phyloP scores from a whole-genome alignment of 2,113 vertebrate species.

The Sceloporus tristichus region DNA sequence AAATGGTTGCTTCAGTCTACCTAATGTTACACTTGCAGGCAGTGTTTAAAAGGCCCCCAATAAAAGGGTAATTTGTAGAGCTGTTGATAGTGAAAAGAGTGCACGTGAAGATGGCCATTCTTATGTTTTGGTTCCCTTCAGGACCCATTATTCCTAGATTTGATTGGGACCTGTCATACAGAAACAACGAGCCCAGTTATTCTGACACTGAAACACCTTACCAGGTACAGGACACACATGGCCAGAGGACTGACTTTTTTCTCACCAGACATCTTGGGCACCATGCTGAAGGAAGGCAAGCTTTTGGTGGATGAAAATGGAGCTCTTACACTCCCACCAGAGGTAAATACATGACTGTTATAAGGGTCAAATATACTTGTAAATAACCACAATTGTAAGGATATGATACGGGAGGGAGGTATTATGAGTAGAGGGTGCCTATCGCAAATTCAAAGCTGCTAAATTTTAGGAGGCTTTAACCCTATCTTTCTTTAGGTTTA shows the following conservation, averaged over 20 bases:
- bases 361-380: background rate
- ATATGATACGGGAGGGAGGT: background rate
- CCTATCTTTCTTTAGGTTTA: accelerated
- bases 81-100: background rate
- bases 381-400: background rate
- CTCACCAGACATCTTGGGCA: slow-evolving; percentile 78
- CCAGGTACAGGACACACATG: slow-evolving; percentile 77
- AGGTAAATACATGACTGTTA: slow-evolving; percentile 64
- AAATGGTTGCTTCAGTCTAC: too few species aligned
- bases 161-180: slow-evolving; percentile 93
- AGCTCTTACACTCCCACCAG: slow-evolving; percentile 66
- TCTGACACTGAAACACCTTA: slow-evolving; percentile 84
- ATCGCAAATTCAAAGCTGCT: background rate
- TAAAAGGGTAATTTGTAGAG: background rate
- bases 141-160: slow-evolving; percentile 89
- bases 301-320: slow-evolving; percentile 74
- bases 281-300: slow-evolving; percentile 78
- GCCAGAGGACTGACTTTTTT: slow-evolving; percentile 80
- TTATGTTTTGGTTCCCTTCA: slow-evolving; percentile 60
- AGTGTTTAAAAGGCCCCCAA: background rate
- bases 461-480: slow-evolving; percentile 13
- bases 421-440: background rate
- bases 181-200: slow-evolving; percentile 80
- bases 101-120: background rate
- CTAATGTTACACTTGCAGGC: too few species aligned